A percentile compares a stretch with the other conserved stretches of the same genome.
Evolutionary conservation across 1,140 invertebrate genomes (phyloP).

Genomic region (Megathymus violae): DNA sequence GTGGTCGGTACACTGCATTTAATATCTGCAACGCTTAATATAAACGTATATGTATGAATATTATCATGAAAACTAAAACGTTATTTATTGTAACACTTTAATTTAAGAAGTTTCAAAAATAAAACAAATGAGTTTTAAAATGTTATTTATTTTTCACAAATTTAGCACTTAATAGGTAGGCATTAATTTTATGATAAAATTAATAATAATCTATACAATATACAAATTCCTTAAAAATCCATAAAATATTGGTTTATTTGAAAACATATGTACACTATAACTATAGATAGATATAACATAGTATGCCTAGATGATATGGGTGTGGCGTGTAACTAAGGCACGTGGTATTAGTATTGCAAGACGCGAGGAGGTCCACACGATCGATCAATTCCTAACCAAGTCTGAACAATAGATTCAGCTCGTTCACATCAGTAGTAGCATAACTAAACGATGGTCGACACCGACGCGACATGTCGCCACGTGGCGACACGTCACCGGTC

Average conservation of each 20-base stretch:
- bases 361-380: slow-evolving; percentile 37
- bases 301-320: slow-evolving; percentile 77
- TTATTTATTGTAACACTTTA: too few species aligned
- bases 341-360: slow-evolving; percentile 72
- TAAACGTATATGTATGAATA: too few species aligned
- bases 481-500: too few species aligned
- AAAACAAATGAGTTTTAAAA: slow-evolving; percentile 79
- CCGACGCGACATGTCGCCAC: too few species aligned
- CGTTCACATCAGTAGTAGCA: slow-evolving; percentile 15
- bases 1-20: too few species aligned
- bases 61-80: too few species aligned
- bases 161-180: slow-evolving; percentile 79
- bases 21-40: too few species aligned
- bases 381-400: slow-evolving; percentile 27
- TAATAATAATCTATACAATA: slow-evolving; percentile 85
- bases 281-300: slow-evolving; percentile 77
- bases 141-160: slow-evolving; percentile 84
- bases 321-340: slow-evolving; percentile 77
- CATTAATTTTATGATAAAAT: slow-evolving; percentile 85
- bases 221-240: slow-evolving; percentile 83
- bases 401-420: slow-evolving; percentile 22
- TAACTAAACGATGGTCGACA: slow-evolving; percentile 13
- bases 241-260: slow-evolving; percentile 84
- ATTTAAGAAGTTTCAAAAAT: slow-evolving; percentile 51
- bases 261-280: slow-evolving; percentile 83